A percentile compares a stretch with the other conserved stretches of the same genome.
These are phyloP conservation scores for Apteryx owenii DNA, from an alignment of 2,113 vertebrate species.

Conservation along the genomic window DNA sequence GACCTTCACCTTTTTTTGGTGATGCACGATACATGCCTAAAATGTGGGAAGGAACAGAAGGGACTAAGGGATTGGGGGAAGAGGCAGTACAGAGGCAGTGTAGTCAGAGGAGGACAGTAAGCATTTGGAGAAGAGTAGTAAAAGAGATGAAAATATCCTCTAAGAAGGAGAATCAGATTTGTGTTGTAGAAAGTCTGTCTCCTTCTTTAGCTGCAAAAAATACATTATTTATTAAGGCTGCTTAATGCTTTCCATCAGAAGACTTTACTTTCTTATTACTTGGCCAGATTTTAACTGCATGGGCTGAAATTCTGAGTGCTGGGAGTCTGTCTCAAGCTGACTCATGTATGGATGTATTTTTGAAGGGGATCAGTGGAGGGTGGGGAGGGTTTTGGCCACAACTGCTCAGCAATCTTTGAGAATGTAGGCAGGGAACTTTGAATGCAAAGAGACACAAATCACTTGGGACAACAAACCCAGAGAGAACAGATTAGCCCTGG, in stretches of 20 bases:
- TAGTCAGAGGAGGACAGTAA: background rate
- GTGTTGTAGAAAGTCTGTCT: background rate
- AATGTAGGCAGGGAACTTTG: background rate
- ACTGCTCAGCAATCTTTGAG: background rate
- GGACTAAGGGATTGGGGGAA: background rate
- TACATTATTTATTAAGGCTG: background rate
- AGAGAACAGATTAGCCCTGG: accelerated
- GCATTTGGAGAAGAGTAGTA: background rate
- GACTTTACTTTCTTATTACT: background rate
- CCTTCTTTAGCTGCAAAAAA: background rate
- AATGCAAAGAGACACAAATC: accelerated
- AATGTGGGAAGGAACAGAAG: background rate
- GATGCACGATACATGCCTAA: background rate
- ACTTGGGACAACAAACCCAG: background rate
- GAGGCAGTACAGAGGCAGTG: background rate
- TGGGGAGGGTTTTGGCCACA: background rate
- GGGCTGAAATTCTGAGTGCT: background rate
- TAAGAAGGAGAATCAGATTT: background rate
- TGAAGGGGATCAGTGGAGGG: accelerated
- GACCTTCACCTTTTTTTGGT: background rate
- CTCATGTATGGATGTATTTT: background rate
- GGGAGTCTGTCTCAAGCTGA: background rate
- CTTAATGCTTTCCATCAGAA: background rate
- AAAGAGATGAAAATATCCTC: background rate
- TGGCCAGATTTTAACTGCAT: background rate